phyloP scores from a whole-genome alignment of 2,797 vertebrate species.

The Chelon auratus region DNA sequence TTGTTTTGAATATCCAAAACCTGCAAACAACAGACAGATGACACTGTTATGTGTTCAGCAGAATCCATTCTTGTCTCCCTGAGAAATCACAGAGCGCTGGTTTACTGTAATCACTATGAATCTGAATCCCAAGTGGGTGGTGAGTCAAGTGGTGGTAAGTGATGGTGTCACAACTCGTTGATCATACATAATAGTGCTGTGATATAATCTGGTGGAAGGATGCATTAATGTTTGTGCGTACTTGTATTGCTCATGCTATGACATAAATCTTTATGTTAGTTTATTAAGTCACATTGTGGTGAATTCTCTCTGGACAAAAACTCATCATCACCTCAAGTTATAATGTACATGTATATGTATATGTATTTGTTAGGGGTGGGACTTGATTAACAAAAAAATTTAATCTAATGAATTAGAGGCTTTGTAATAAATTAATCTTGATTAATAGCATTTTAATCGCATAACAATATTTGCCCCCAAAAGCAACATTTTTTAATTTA shows the following conservation, averaged over 20 bases:
- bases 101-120: slow-evolving; percentile 6
- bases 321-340: too few species aligned
- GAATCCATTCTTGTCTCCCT: neutral
- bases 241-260: neutral
- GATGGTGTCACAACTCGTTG: slow-evolving; percentile 27
- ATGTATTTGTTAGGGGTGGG: too few species aligned
- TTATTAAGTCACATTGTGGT: too few species aligned
- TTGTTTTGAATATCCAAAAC: slow-evolving; percentile 1
- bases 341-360: too few species aligned
- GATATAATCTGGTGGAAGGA: slow-evolving; percentile 16
- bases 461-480: too few species aligned
- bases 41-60: neutral
- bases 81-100: neutral
- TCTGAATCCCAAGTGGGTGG: neutral
- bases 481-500: too few species aligned
- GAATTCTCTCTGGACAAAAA: too few species aligned
- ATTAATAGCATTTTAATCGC: too few species aligned
- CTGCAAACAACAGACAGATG: neutral
- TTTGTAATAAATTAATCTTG: too few species aligned
- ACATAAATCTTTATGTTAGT: too few species aligned
- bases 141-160: slow-evolving; percentile 10
- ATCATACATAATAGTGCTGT: neutral
- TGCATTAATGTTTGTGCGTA: neutral
- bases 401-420: too few species aligned
- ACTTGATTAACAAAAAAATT: too few species aligned